Evolutionary conservation across 2,797 vertebrate species (phyloP).

Genomic region (Sciurus carolinensis): DNA sequence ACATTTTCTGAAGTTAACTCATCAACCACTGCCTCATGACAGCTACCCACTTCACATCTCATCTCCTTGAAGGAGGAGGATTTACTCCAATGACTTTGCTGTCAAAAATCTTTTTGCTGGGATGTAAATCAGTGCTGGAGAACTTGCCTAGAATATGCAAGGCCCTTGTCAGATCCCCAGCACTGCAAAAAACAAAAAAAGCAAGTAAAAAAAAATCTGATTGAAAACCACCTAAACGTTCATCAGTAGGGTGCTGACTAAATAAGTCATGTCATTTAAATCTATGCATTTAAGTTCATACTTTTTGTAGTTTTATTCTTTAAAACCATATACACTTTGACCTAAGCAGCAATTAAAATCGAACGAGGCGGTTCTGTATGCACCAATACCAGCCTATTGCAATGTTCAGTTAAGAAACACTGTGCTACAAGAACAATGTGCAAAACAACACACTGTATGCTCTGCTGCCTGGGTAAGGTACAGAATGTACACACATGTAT

Average conservation of each 20-base stretch:
- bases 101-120: background rate
- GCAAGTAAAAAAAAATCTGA: background rate
- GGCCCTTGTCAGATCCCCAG: no score
- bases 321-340: background rate
- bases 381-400: background rate
- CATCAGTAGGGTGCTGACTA: background rate
- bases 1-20: slow-evolving; percentile 41
- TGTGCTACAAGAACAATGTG: background rate
- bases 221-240: background rate
- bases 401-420: slow-evolving; percentile 41
- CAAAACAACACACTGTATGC: background rate
- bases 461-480: background rate
- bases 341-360: slow-evolving; percentile 43
- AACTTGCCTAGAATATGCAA: background rate
- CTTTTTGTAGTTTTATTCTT: slow-evolving; percentile 1
- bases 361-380: slow-evolving; percentile 3
- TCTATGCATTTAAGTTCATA: slow-evolving; percentile 23
- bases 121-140: background rate
- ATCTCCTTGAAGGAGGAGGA: background rate
- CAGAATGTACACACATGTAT: background rate
- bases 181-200: background rate
- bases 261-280: background rate
- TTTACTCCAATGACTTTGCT: background rate
- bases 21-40: background rate
- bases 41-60: background rate